A percentile compares a stretch with the other conserved stretches of the same genome.
Evolutionary conservation across 2,113 vertebrate genomes (phyloP).

Genomic region (Microtus richardsoni): DNA sequence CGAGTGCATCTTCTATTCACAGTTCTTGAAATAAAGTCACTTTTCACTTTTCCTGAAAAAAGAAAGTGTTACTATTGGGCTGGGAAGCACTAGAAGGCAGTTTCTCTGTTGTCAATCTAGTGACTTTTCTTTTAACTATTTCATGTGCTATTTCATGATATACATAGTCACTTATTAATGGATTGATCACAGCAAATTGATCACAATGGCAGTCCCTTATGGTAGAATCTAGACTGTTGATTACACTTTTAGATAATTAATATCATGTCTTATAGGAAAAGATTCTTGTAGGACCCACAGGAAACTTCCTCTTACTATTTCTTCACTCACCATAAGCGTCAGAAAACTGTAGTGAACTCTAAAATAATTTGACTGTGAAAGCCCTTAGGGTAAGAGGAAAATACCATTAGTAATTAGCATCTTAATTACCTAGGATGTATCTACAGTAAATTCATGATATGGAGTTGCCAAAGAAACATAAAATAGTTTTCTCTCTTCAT

Average conservation of each 20-base stretch:
- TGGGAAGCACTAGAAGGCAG: neutral
- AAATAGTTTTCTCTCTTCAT: neutral
- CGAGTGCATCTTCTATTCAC: neutral
- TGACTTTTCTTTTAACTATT: neutral
- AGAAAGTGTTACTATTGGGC: too few species aligned
- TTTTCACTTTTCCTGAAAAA: neutral
- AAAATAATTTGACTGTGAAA: conserved; percentile 52
- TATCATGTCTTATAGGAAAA: neutral
- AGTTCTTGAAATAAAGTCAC: neutral
- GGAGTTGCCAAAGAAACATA: conserved; percentile 3
- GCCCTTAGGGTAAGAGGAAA: conserved; percentile 32
- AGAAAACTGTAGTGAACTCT: conserved; percentile 62
- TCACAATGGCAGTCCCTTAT: neutral
- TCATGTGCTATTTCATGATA: neutral
- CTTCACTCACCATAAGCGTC: neutral
- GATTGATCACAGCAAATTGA: neutral
- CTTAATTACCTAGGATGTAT: conserved; percentile 38
- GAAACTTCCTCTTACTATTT: neutral
- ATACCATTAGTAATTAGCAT: conserved; percentile 56
- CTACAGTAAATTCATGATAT: conserved; percentile 16
- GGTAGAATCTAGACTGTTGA: neutral
- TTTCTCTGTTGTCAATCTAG: neutral
- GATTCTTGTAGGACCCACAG: neutral
- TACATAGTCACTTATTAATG: neutral
- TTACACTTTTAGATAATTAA: neutral